Base-by-base conservation (phyloP, 2,888 invertebrate genomes). In the Apamea epomidion region DNA sequence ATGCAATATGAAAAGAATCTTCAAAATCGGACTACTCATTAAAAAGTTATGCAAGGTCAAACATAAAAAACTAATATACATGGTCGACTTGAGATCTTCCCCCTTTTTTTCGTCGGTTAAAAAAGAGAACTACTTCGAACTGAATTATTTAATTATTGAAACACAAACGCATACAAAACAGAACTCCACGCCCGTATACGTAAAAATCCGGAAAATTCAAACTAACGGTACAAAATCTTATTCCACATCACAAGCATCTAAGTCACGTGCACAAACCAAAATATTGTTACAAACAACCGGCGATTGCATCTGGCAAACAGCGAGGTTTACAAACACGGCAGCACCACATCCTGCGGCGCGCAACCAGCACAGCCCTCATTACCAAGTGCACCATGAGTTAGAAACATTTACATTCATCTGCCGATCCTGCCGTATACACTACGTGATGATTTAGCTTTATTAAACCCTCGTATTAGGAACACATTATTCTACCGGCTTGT, bases 321-420 rank as follows among this genome's bases (percentile, higher is more conserved):
- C 14, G 18, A 65, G 68, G 76, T 89, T 88, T 88, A 87, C 83
- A 78, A 90, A 88, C 81, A 90, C 71, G 10, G 14, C 10, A 18
- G 1, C n/a, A 16, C 42, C 60, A 76, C 82, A 88, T 82, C 82
- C 88, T 87, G 78, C 60, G 29, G 73, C 45, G 16, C 21, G 14
- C 32, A 16, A 18, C n/a, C 14, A 37, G 14, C 16, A 42, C 14
- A 42, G 64, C 25, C 67, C 65, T 68, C 87, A 85, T 54, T 81
- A 45, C 70, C 2, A 32, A 60, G n/a, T 42, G 65, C 77, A 7
- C 73, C 67, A 70, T 81, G 73, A 71, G 42, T 68, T 73, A 77
- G 68, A 25, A 68, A 84, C 74, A 37, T 70, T 64, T 37, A 60
- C 72, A 25, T 7, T 42, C 51, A n/a, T 21, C 73, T 32, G 18